Base-by-base conservation (phyloP, 2,888 invertebrate genomes). In the Aromia moschata region DNA sequence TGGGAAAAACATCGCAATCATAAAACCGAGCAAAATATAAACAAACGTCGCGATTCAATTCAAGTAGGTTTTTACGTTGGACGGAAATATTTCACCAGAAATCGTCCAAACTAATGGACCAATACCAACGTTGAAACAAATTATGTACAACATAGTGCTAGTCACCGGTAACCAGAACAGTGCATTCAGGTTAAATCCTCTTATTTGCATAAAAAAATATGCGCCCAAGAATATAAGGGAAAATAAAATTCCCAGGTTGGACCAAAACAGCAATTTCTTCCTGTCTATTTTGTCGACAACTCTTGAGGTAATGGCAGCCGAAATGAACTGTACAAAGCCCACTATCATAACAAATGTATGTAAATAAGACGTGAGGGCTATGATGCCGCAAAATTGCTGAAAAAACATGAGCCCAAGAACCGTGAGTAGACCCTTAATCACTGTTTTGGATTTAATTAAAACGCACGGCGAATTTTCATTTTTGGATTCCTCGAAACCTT, bases 61-160 rank as follows among this genome's bases (percentile, higher is more conserved):
- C 7, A 91, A 90, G 16, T 86, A 81, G 0, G 90, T 86, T 78
- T 92, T 91, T 1, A 92, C 88, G 67, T 91, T 89, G 0, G 88
- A 81, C 20, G 94, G 88, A 78, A 94, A 89, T 79, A 94, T 85
- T 79, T 94, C 94, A 0, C 90, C 89, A 83, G 92, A 86, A 33
- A 93, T 87, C 0, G 91, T 89, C 92, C 93, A 93, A 0, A 91
- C 89, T 31, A 93, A 77, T 0, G 92, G 89, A 1, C 94, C 92
- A 46, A 89, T 85, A 1, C 87, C 86, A 80, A 74, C 2, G 60
- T 90, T 89, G 80, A 91, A 93, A 0, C 88, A 86, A 51, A 88
- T 80, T 59, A 92, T 89, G 81, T 88, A 93, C 10, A 89, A 67
- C 1, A 92, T 84, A 30, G 93, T 78, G 0, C 90, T 86, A 2